Evolutionary conservation across 2,797 vertebrate genomes (phyloP), one percentile per base, ranked within the genome.

Genomic region (Setipinna tenuifilis): DNA sequence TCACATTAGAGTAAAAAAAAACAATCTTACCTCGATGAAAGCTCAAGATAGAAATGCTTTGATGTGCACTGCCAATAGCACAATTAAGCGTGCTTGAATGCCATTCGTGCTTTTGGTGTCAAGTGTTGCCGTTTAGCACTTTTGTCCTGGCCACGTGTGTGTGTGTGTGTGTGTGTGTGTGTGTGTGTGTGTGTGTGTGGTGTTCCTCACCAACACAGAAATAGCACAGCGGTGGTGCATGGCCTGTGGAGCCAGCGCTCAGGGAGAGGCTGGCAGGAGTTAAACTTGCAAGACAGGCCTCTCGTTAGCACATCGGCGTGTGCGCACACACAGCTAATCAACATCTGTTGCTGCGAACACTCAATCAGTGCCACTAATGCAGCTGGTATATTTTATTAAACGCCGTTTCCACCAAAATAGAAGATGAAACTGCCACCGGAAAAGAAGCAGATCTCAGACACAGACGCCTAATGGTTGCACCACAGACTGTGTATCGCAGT

Each of bases 351-450:
- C 44, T 59, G 57, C 61, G 82, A 87, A 50, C 83, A 54, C 65
- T 88, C 90, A 84, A 86, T 88, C 86, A 85, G 82, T 21, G 16
- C 46, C 78, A 84, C 28, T 75, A 84, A 84, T 61, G 23, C 71
- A 75, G 78, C 82, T 46, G 50, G 25, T 35, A 81, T 84, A 81
- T 88, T 89, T 90, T 88, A 90, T 91, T 89, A 89, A 88, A 88
- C 58, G 58, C 85, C 84, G 62, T 23, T 78, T 78, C 83, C 84
- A 58, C 83, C 35, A 84, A 90, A 87, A 91, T 82, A 90, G 57
- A 84, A 83, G 84, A 86, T 82, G 68, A 85, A 88, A 81, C 71
- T 21, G 71, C 31, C 17, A 78, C 31, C 71, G 17, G 71, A 78
- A 54, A 54, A 78, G 71, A 5, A 78, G 71, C 5, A 21, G 31